These are phyloP conservation scores for Perithous albicinctus DNA, from an alignment of 2,888 invertebrate species.

Conservation along the genomic window DNA sequence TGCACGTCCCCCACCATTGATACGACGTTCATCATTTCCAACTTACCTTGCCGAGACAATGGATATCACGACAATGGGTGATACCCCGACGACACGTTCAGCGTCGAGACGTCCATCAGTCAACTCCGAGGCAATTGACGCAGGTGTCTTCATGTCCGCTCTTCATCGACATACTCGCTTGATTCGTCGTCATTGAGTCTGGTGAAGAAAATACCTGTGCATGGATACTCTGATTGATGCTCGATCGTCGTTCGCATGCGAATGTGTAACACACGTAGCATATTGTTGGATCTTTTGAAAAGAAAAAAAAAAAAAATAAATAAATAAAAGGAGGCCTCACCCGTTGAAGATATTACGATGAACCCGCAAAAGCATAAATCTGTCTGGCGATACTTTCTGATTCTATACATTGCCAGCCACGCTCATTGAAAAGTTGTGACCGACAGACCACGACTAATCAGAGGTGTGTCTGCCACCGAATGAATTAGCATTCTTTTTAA, in stretches of 20 bases:
- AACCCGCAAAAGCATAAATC: constrained; percentile 32
- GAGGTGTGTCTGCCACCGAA: constrained; percentile 16
- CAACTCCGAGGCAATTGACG: constrained; percentile 73
- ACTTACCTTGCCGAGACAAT: constrained; percentile 72
- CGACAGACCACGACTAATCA: constrained; percentile 29
- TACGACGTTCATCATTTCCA: constrained; percentile 80
- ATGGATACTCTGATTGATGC: constrained; percentile 32
- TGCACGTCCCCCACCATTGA: constrained; percentile 76
- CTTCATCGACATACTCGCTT: constrained; percentile 77
- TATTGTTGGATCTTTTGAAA: neutral
- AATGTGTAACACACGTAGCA: neutral
- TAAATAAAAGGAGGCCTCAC: constrained; percentile 16
- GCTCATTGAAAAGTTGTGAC: constrained; percentile 3
- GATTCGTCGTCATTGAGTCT: constrained; percentile 74
- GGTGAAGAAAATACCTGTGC: neutral
- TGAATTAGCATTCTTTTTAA: constrained; percentile 42
- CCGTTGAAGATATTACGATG: constrained; percentile 41
- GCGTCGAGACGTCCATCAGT: constrained; percentile 75
- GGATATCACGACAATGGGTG: constrained; percentile 65
- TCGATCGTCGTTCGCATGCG: constrained; percentile 12
- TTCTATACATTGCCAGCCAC: neutral
- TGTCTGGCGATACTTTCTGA: constrained; percentile 26
- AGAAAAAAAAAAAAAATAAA: neutral
- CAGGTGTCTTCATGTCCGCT: constrained; percentile 59
- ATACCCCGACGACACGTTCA: constrained; percentile 71